Conservation (phyloP, 2,888 invertebrate species). For the Nasonovia ribisnigri region DNA sequence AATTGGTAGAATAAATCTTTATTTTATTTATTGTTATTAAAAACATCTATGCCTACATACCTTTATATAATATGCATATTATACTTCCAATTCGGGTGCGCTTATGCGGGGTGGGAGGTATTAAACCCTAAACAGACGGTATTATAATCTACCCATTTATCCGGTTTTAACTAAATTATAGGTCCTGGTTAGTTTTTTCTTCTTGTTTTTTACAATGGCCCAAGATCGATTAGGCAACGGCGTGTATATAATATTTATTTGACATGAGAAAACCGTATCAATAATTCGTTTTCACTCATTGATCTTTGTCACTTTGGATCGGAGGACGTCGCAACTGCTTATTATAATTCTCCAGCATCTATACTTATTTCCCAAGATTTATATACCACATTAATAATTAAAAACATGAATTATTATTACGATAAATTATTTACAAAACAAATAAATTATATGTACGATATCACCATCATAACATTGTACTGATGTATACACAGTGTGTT, state of each 20-base stretch:
- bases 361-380: background rate
- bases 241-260: background rate
- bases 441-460: constrained; percentile 25
- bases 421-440: constrained; percentile 42
- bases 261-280: constrained; percentile 37
- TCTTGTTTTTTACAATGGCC: background rate
- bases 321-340: constrained; percentile 18
- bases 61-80: background rate
- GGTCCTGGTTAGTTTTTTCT: background rate
- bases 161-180: constrained; percentile 54
- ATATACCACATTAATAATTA: constrained; percentile 21
- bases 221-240: background rate
- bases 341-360: constrained; percentile 4
- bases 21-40: constrained; percentile 1
- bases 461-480: background rate
- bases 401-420: constrained; percentile 41
- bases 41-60: background rate
- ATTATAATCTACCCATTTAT: constrained; percentile 19
- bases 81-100: background rate
- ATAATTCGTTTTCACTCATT: constrained; percentile 31
- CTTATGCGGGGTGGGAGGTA: background rate
- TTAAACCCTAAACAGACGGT: background rate
- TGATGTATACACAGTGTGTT: background rate
- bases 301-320: background rate
- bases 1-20: constrained; percentile 9